These are phyloP conservation scores for Rhopalosiphum maidis DNA, from an alignment of 1,140 invertebrate genomes.

Conservation along the genomic window DNA sequence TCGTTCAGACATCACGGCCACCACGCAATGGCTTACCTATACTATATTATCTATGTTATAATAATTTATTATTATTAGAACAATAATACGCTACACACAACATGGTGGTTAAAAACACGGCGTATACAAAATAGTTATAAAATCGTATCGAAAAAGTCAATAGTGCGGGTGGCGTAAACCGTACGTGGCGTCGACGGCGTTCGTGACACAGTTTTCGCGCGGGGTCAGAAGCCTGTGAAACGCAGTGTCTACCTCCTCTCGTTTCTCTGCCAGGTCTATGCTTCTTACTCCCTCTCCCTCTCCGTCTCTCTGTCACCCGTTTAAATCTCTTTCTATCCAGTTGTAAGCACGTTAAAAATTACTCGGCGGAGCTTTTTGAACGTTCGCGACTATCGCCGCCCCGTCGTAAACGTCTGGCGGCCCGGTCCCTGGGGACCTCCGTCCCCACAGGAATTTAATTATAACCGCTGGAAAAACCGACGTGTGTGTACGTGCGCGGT, in stretches of 20 bases:
- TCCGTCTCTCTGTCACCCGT: background rate
- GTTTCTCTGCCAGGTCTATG: background rate
- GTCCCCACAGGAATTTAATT: conserved; percentile 41
- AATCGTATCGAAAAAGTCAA: conserved; percentile 36
- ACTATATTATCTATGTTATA: background rate
- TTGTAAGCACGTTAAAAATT: background rate
- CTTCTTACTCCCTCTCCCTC: background rate
- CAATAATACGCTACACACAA: background rate
- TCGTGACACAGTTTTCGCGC: conserved; percentile 22
- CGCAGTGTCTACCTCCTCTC: background rate
- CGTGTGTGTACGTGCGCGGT: background rate
- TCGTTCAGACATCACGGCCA: background rate
- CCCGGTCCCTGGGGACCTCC: background rate
- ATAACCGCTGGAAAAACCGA: background rate
- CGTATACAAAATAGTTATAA: background rate
- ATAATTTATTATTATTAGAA: background rate
- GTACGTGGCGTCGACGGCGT: background rate
- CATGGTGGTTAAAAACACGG: background rate
- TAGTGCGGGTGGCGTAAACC: conserved; percentile 16
- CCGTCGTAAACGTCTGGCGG: background rate
- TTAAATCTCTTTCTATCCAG: background rate
- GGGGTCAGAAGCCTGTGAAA: conserved; percentile 27
- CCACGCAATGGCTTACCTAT: background rate
- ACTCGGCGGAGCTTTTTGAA: background rate
- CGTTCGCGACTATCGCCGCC: background rate